phyloP scores from a whole-genome alignment of 2,797 vertebrate species.

The Macropus fuliginosus region DNA sequence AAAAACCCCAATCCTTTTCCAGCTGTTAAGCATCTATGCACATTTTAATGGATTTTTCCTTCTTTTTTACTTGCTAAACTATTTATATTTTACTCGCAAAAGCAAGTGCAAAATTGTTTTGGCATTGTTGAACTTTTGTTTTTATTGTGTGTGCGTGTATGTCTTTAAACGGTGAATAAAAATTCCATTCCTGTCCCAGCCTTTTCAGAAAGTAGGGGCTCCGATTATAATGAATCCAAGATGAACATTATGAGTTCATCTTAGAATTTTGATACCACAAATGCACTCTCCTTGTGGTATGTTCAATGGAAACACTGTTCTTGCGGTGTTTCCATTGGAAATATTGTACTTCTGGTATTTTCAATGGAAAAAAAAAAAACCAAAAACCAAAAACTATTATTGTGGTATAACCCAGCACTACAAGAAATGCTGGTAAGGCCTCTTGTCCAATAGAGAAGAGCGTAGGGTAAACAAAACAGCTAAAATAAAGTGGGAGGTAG shows the following conservation, averaged over 20 bases:
- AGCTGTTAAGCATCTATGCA: slow-evolving; percentile 85
- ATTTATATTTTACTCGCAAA: slow-evolving; percentile 88
- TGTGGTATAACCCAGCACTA: slow-evolving; percentile 81
- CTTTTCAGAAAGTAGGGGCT: slow-evolving; percentile 79
- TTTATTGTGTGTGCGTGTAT: slow-evolving; percentile 80
- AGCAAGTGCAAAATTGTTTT: slow-evolving; percentile 87
- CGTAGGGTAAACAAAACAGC: slow-evolving; percentile 75
- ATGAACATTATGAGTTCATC: slow-evolving; percentile 86
- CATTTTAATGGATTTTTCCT: slow-evolving; percentile 82
- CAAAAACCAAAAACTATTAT: slow-evolving; percentile 74
- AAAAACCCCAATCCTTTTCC: slow-evolving; percentile 80
- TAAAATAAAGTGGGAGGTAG: slow-evolving; percentile 78
- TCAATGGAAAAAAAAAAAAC: slow-evolving; percentile 84
- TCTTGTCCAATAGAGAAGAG: slow-evolving; percentile 79
- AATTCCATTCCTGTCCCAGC: slow-evolving; percentile 83
- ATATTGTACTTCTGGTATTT: slow-evolving; percentile 86
- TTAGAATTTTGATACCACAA: slow-evolving; percentile 85
- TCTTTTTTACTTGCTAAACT: slow-evolving; percentile 83
- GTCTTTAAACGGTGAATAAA: slow-evolving; percentile 83
- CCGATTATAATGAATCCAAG: slow-evolving; percentile 86
- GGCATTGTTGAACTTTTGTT: slow-evolving; percentile 83
- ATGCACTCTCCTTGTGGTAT: slow-evolving; percentile 83
- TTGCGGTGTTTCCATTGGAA: slow-evolving; percentile 87
- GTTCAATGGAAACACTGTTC: slow-evolving; percentile 87
- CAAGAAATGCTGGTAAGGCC: slow-evolving; percentile 83